Evolutionary conservation across 1,140 invertebrate species (phyloP).

Genomic region (Ctenoplectra terminalis): DNA sequence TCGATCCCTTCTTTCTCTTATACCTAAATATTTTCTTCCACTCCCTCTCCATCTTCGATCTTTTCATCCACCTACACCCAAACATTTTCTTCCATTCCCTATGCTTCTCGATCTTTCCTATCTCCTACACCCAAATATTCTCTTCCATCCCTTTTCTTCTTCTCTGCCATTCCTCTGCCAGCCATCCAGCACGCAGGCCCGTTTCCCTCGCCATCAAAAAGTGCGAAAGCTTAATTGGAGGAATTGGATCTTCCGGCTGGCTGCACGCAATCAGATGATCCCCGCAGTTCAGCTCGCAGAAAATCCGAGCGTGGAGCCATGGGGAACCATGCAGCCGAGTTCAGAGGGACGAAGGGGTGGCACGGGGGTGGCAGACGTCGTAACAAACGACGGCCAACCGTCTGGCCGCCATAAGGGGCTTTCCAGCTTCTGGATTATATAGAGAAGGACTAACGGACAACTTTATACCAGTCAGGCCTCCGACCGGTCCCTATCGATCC

Average conservation of each 20-base stretch:
- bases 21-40: no score
- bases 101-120: background rate
- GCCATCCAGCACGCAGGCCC: background rate
- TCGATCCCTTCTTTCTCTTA: no score
- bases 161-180: background rate
- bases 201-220: conserved; percentile 81
- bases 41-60: no score
- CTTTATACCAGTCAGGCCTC: conserved; percentile 45
- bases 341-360: no score
- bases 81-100: no score
- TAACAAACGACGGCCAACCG: conserved; percentile 48
- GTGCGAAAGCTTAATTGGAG: conserved; percentile 82
- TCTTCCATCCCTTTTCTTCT: no score
- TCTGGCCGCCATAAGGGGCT: conserved; percentile 50
- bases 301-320: conserved; percentile 43
- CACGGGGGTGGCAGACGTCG: background rate
- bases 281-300: conserved; percentile 62
- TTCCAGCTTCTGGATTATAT: conserved; percentile 59
- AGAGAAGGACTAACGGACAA: conserved; percentile 44
- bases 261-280: conserved; percentile 81
- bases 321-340: background rate
- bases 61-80: no score
- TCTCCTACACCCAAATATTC: no score
- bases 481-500: conserved; percentile 35
- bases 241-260: conserved; percentile 78